Percentiles rank a stretch among this genome's conserved stretches.
Conservation (phyloP, 2,888 invertebrate species). For the Mechanitis messenoides region DNA sequence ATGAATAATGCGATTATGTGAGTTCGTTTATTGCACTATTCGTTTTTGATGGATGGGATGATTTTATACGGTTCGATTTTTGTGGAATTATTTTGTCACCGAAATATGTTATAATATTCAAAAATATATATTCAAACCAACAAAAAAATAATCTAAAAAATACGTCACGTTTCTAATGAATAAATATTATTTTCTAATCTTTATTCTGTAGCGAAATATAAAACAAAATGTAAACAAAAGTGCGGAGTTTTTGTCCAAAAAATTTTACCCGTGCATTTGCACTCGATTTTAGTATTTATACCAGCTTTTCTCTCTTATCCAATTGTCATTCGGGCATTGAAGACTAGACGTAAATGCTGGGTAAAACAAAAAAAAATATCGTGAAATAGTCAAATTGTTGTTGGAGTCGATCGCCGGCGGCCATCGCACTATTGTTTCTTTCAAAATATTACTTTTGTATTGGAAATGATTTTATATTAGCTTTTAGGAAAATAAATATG, state of each 20-base stretch:
- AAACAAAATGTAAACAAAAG: no score
- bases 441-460: no score
- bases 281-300: slow-evolving; percentile 1
- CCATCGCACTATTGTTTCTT: slow-evolving; percentile 15
- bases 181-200: neutral
- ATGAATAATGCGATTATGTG: slow-evolving; percentile 54
- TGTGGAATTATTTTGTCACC: neutral
- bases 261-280: no score
- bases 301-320: neutral
- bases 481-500: no score
- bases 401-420: slow-evolving; percentile 21
- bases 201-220: no score
- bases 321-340: neutral
- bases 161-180: neutral
- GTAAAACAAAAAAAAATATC: slow-evolving; percentile 12
- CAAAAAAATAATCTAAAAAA: neutral
- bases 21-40: slow-evolving; percentile 36
- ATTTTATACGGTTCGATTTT: slow-evolving; percentile 15
- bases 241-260: no score
- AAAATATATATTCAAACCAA: neutral
- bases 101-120: neutral
- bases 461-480: no score
- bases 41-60: slow-evolving; percentile 47
- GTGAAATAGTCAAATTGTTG: slow-evolving; percentile 22
- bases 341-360: neutral